Conservation (phyloP, 2,113 vertebrate species). For the Gasterosteus nipponicus region DNA sequence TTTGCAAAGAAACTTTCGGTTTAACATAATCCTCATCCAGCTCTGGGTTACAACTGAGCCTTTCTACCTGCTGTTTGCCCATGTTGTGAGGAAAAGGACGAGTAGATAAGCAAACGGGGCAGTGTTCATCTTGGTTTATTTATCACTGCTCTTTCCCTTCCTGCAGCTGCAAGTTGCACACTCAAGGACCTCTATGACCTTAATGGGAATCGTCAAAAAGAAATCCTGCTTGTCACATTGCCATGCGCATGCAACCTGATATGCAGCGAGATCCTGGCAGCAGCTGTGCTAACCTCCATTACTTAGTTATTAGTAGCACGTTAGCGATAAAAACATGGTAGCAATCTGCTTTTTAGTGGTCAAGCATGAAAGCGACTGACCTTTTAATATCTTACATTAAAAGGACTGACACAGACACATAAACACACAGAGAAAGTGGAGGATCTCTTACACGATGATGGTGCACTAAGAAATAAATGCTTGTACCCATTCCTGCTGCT, state of each 20-base stretch:
- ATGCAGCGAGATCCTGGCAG: conserved; percentile 2
- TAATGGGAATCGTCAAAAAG: conserved; percentile 23
- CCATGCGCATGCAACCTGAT: conserved; percentile 16
- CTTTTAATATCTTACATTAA: conserved; percentile 6
- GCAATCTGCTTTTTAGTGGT: neutral
- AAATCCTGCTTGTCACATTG: neutral
- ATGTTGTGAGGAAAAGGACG: conserved; percentile 16
- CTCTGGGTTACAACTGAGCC: neutral
- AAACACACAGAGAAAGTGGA: conserved; percentile 12
- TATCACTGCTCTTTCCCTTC: conserved; percentile 38
- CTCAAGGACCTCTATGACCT: conserved; percentile 21
- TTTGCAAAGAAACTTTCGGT: neutral
- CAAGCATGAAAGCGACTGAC: neutral
- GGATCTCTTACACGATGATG: conserved; percentile 32
- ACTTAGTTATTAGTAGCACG: neutral
- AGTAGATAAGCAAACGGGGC: conserved; percentile 31
- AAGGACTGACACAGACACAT: neutral
- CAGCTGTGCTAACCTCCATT: conserved; percentile 22
- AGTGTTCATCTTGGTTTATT: conserved; percentile 54
- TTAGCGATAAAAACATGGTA: neutral
- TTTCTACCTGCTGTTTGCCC: neutral
- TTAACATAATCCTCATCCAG: neutral
- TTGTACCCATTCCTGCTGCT: conserved; percentile 29
- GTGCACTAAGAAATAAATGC: conserved; percentile 32
- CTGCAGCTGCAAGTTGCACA: conserved; percentile 29